Base-by-base conservation (phyloP, 2,113 vertebrate genomes). In the Xerus inauris region DNA sequence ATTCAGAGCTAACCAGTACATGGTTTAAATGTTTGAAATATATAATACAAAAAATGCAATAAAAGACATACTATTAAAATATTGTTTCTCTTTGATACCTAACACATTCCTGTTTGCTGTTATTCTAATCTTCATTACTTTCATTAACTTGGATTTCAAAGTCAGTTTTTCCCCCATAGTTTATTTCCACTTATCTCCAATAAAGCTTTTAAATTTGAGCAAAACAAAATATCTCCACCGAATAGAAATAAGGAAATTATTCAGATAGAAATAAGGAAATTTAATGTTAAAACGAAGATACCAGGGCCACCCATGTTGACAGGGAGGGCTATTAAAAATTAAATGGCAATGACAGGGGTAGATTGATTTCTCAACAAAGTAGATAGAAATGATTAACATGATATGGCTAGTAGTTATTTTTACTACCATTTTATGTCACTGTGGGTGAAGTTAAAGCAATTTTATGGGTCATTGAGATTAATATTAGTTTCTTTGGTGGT, bases 191-290 rank as follows among this genome's bases (percentile, higher is more conserved):
- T 93, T 91, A 93, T 83, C 38, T 87, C 32, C 38, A 80, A 64
- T 57, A 79, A 19, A 64, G 17, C 87, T 89, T 42, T 87, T 76
- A 97, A 83, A 26, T 65, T 86, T 76, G 42, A 90, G 35, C 40
- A 79, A 93, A 51, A 88, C 14, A 51, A 81, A 77, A 38, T 49
- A 62, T 77, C 19, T 65, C 54, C 38, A 28, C 86, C 13, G 45
- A 51, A 69, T 35, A 95, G 32, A 79, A 83, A 94, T 54, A 93
- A 87, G 51, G 24, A 93, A 47, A 24, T 90, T 89, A 38, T 92
- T 89, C 13, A 62, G 32, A 69, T 35, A 95, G 32, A 79, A 83
- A 94, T 54, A 93, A 87, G 51, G 24, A 93, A n/a, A 19, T 90
- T 59, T 54, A 42, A 42, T 73, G 73, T 38, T 45, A 40, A 76